Evolutionary conservation across 2,797 vertebrate genomes (phyloP).

Genomic region (Chromis chromis): DNA sequence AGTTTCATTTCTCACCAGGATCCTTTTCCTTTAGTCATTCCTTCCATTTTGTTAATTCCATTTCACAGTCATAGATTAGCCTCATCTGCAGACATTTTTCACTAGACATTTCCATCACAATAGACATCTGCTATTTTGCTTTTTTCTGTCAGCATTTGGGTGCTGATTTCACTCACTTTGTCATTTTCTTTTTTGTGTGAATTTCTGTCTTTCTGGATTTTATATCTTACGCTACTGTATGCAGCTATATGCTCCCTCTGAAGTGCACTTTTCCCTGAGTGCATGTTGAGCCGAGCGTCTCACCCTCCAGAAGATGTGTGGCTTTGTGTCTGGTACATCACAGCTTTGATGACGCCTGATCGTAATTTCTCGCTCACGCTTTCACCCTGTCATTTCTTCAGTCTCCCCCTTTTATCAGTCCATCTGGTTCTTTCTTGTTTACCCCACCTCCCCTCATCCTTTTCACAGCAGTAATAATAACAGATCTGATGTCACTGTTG

Average conservation of each 20-base stretch:
- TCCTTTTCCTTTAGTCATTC: background rate
- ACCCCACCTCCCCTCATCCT: slow-evolving; percentile 31
- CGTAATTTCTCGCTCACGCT: slow-evolving; percentile 13
- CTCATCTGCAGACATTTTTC: background rate
- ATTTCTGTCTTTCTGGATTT: background rate
- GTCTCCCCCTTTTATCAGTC: slow-evolving; percentile 26
- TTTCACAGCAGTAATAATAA: slow-evolving; percentile 49
- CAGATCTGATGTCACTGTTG: slow-evolving; percentile 68
- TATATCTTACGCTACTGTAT: background rate
- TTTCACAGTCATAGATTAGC: background rate
- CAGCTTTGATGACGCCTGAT: slow-evolving; percentile 15
- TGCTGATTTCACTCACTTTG: background rate
- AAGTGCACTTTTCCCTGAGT: background rate
- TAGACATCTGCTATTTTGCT: background rate
- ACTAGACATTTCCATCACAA: background rate
- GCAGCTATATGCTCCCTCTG: background rate
- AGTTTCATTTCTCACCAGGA: background rate
- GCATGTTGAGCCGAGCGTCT: background rate
- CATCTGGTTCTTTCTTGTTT: slow-evolving; percentile 41
- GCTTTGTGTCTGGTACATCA: background rate
- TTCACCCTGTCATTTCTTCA: slow-evolving; percentile 11
- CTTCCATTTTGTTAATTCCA: background rate
- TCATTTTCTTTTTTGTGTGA: background rate
- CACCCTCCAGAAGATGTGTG: background rate
- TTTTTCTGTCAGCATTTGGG: background rate